These are phyloP conservation scores for Aphrophora alni DNA, from an alignment of 2,888 invertebrate species.

Conservation along the genomic window DNA sequence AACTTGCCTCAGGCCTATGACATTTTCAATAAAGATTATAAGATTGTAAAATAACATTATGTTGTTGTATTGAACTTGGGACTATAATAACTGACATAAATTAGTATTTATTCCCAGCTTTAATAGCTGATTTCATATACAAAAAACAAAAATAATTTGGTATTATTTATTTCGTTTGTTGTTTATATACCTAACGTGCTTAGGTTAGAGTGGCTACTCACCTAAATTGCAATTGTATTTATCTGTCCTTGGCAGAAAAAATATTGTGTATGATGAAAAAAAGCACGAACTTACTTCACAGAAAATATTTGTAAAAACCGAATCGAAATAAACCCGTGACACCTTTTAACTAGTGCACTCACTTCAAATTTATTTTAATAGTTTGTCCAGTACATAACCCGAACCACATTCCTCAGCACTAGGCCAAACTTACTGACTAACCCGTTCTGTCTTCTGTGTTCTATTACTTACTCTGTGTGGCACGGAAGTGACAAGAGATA, in stretches of 20 bases:
- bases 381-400: background rate
- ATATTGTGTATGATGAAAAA: background rate
- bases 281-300: background rate
- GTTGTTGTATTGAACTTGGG: too few relatives aligned
- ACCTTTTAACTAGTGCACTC: background rate
- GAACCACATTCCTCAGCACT: background rate
- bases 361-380: background rate
- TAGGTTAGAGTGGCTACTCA: background rate
- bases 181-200: background rate
- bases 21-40: too few relatives aligned
- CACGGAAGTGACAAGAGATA: background rate
- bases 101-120: too few relatives aligned
- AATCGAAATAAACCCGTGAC: background rate
- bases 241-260: background rate
- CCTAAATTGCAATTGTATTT: background rate
- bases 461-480: background rate
- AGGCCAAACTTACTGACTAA: background rate
- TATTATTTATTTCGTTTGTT: too few relatives aligned
- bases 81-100: too few relatives aligned
- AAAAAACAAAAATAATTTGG: too few relatives aligned
- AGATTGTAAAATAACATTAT: too few relatives aligned
- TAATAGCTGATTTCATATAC: too few relatives aligned
- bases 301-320: background rate
- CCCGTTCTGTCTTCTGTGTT: background rate
- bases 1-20: too few relatives aligned